Conservation (phyloP, 2,113 vertebrate species). For the Gnathonemus longibarbis region DNA sequence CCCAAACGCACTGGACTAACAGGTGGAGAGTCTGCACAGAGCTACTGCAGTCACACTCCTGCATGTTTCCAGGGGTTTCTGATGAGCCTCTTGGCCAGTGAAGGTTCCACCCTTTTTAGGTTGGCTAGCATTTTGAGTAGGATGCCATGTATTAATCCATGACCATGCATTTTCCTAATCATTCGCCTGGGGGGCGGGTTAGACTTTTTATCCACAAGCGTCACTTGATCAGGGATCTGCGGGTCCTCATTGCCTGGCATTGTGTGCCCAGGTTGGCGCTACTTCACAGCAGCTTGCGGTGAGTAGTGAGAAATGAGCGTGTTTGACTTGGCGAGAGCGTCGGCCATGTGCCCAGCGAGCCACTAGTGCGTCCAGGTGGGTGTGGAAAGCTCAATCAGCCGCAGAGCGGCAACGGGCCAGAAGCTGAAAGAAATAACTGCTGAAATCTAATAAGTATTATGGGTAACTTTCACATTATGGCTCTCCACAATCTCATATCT, state of each 20-base stretch:
- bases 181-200: neutral
- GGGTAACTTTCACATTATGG: neutral
- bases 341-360: neutral
- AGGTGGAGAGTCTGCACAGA: constrained; percentile 61
- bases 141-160: neutral
- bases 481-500: neutral
- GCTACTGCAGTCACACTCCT: neutral
- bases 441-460: neutral
- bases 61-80: neutral
- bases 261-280: neutral
- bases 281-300: neutral
- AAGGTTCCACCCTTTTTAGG: neutral
- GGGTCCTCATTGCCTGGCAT: neutral
- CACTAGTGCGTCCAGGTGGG: neutral
- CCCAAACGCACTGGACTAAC: constrained; percentile 95
- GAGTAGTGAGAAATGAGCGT: neutral
- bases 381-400: neutral
- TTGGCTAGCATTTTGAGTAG: neutral
- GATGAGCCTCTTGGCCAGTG: neutral
- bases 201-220: neutral
- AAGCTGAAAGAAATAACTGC: neutral
- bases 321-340: neutral
- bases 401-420: neutral
- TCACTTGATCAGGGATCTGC: neutral
- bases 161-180: neutral